Evolutionary conservation across 2,113 vertebrate species (phyloP), one percentile per base, ranked within the genome.

Genomic region (Aphyosemion australe): DNA sequence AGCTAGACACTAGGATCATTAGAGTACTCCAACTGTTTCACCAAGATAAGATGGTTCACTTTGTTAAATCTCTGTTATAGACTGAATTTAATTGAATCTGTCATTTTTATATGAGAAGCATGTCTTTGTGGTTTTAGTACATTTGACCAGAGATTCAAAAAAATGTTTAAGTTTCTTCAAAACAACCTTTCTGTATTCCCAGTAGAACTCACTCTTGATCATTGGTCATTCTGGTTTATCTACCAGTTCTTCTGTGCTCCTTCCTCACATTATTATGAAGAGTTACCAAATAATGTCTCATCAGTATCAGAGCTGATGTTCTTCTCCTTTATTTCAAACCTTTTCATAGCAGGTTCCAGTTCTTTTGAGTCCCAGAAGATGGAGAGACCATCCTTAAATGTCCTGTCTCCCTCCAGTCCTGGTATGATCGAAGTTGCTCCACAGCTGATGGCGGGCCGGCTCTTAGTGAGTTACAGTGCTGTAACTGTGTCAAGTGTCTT

Each of bases 331-430:
- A 5, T 73, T 68, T 71, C 41, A 59, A 53, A 49, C 32, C 8
- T 49, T 65, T 73, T 80, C 54, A 46, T 66, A 93, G 88, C 92
- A 98, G 96, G 97, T 94, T 99, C 96, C 77, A 98, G 96, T 94
- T 97, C 97, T 84, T 99, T 98, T 92, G 97, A 99, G 91, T 99
- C 96, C 88, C 97, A 97, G 93, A 98, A 98, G 93, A 96, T 98
- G 96, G 97, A 99, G 86, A 93, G 96, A 69, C 97, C 97, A 56
- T 95, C 96, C 76, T 96, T 97, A 93, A 96, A 96, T 87, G 94
- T 98, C 88, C 94, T 97, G 89, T 98, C 97, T 91, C 97, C 97
- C 2, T 96, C 96, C 67, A 99, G 96, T 85, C 95, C 95, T 56
- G 94, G 95, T 92, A 93, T 95, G 72, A 94, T 96, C 52, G 93